Evolutionary conservation across 2,113 vertebrate genomes (phyloP), one percentile per base, ranked within the genome.

Genomic region (Thunnus maccoyii): DNA sequence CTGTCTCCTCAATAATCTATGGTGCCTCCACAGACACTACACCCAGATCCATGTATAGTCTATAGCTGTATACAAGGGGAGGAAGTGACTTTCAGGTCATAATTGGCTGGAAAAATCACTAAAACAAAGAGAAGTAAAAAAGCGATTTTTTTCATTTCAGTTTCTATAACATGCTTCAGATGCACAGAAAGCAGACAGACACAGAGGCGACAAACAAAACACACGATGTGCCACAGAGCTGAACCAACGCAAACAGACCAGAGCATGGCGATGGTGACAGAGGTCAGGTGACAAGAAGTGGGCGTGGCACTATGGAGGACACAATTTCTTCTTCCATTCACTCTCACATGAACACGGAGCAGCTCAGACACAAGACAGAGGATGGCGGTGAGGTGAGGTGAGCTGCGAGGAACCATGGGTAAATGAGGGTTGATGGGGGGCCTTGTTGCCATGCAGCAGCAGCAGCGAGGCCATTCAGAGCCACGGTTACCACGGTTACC

Each of bases 371-470:
- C 62, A 75, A 64, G 54, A 61, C 50, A 17, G 9, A 18, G 3
- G 63, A 78, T 62, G 73, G 14, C 14, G 18, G 48, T n/a, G 65
- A 11, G 70, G 47, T 48, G 74, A 67, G 32, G 46, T 5, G 44
- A 25, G 7, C 56, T 20, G 66, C 0, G 2, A 50, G 60, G 77
- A 54, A 50, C 80, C 16, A 75, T 72, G 80, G 87, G 65, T 64
- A 55, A 65, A 41, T 69, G 75, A 80, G 50, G 36, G 63, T 58
- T 36, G 82, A 50, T 41, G 36, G 36, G 74, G 69, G 70, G 79
- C 77, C 80, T 50, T 44, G 82, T 74, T 78, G 89, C 90, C 91
- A 93, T 92, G 93, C 91, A 93, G 27, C 27, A 30, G 27, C 27
- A 30, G 84, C 76, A 70, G 84, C 73, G 63, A 78, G 84, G 79